Evolutionary conservation across 2,113 vertebrate genomes (phyloP), one percentile per base, ranked within the genome.

Genomic region (Aspiorhynchus laticeps): DNA sequence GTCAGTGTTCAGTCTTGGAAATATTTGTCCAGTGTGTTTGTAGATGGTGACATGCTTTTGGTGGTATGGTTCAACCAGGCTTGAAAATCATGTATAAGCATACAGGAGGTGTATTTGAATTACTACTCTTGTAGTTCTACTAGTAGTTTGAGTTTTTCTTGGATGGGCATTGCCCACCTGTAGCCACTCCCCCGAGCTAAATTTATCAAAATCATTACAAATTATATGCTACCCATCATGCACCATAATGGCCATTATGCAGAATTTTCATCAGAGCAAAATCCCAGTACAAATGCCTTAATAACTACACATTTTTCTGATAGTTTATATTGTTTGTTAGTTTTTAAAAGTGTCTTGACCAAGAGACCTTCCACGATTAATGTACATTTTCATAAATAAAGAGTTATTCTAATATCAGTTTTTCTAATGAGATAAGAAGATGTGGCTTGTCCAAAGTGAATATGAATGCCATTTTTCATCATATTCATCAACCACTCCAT

Each of bases 401-500:
- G 87, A 86, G 84, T 75, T 80, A 92, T 91, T 89, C 86, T 90
- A 88, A 90, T 90, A 89, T 90, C 86, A 56, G 87, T 83, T 87
- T 90, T 91, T 91, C 90, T 90, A 91, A 92, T 91, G 89, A 91
- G 91, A 91, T 93, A 91, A 89, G 89, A 82, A 91, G 90, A 92
- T 89, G 90, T 86, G 87, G 87, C 88, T 88, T 91, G 91, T 92
- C 90, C 87, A 90, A 91, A 91, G 90, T 83, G 89, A 88, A 92
- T 84, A 87, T 86, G 89, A 89, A 84, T 88, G 88, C 88, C 69
- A 91, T 92, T 92, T 90, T 91, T 93, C 92, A 92, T 88, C 88
- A 88, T 92, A 88, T 92, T 93, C 92, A 93, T 93, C 91, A 92
- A 92, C 90, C 87, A 86, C 91, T 91, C 89, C 87, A 87, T 65